Base-by-base conservation (phyloP, 1,140 invertebrate species). In the Fopius arisanus region DNA sequence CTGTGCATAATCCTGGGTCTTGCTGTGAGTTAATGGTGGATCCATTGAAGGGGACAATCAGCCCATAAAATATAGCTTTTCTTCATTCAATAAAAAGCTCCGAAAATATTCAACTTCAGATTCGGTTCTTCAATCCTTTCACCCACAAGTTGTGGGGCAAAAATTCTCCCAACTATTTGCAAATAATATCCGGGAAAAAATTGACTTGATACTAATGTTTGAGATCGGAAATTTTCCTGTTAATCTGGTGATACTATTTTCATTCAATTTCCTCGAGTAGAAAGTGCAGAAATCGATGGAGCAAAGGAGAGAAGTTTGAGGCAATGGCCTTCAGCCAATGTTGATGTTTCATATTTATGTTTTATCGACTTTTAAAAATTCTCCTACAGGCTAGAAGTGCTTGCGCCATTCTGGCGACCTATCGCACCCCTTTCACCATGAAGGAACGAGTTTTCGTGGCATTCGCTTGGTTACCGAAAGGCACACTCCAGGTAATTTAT, bases 401-500 rank as follows among this genome's bases (percentile, higher is more conserved):
- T 2, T 75, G 72, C 9, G 75, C 78, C 9, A 83, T 79, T 31
- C 48, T 81, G 16, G 69, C 78, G 12, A 84, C 82, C 0, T 40
- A 75, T 1, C 41, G 43, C 5, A 78, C 80, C 6, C 40, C 75
- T 0, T 85, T 88, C 10, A 83, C 80, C 31, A 71, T 72, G 51
- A 85, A 82, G 66, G 86, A 88, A 76, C 76, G 82, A 48, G 26
- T 84, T 12, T 86, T 87, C 28, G 77, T 87, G 3, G 78, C 85
- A 0, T 12, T 85, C 0, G 74, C 81, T 43, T 87, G 83, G 84
- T 1, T 88, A 12, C 81, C 86, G 0, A 88, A 88, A 76, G 86
- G 86, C 73, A 85, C 83, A 1, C 63, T 86, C 48, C 86, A 88
- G 75, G 86, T 87, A 79, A 65, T 48, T 48, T 19, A 19, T 48